Conservation (phyloP, 92 coral and sea anemone species). For the Actinostola sp. region DNA sequence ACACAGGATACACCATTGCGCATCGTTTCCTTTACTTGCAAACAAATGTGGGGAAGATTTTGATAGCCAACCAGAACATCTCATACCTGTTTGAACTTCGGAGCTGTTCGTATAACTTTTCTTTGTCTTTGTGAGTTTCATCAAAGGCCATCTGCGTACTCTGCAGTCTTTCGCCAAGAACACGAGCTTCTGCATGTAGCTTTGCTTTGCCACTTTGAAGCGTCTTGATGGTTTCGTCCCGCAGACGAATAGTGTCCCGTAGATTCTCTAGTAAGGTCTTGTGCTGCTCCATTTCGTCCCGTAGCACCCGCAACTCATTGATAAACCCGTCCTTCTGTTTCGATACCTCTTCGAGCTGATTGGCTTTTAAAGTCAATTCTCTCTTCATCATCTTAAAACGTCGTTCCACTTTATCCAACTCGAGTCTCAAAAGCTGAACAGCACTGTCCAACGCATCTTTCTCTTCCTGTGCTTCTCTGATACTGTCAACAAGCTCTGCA, state of each 20-base stretch:
- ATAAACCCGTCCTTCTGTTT: constrained; percentile 62
- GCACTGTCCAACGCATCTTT: constrained; percentile 75
- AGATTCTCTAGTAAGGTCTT: constrained; percentile 43
- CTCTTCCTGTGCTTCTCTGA: constrained; percentile 68
- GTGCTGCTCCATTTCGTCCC: constrained; percentile 65
- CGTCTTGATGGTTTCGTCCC: constrained; percentile 51
- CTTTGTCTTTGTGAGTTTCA: constrained; percentile 45
- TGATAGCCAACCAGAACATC: not conserved
- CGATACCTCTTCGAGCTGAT: constrained; percentile 65
- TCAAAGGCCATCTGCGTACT: constrained; percentile 38
- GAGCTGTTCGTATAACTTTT: constrained; percentile 51
- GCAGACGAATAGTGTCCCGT: constrained; percentile 55
- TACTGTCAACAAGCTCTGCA: constrained; percentile 38
- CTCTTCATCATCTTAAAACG: constrained; percentile 85
- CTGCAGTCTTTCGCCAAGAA: constrained; percentile 43
- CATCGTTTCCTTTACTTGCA: too few relatives aligned
- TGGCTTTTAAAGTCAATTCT: constrained; percentile 61
- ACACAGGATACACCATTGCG: not conserved
- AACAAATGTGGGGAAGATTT: not conserved
- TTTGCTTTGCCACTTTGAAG: constrained; percentile 51
- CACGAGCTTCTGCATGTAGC: constrained; percentile 48
- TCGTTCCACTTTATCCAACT: constrained; percentile 88
- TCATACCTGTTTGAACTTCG: constrained; percentile 51
- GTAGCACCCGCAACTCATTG: constrained; percentile 60
- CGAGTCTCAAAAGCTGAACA: constrained; percentile 69